phyloP scores from a whole-genome alignment of 2,888 invertebrate species.

The Diarsia mendica region DNA sequence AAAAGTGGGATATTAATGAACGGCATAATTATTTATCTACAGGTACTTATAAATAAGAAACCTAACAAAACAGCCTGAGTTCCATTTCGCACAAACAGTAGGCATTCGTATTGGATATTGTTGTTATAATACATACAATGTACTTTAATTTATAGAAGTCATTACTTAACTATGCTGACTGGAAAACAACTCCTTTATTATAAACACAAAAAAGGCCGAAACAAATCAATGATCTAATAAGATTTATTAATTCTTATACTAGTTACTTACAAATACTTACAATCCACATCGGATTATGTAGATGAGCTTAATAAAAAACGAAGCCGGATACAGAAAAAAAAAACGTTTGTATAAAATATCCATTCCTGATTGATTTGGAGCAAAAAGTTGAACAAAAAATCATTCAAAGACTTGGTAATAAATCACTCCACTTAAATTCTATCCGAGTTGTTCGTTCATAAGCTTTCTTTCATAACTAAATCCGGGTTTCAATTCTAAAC shows the following conservation, averaged over 20 bases:
- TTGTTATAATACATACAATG: no score
- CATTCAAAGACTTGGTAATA: slow-evolving; percentile 37
- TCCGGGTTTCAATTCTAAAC: slow-evolving; percentile 50
- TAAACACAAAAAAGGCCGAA: neutral
- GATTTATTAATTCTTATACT: neutral
- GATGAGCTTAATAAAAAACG: slow-evolving; percentile 1
- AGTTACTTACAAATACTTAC: no score
- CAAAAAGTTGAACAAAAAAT: slow-evolving; percentile 37
- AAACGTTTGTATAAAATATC: neutral
- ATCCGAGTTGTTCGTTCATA: slow-evolving; percentile 29
- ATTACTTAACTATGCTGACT: neutral
- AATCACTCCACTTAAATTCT: slow-evolving; percentile 40
- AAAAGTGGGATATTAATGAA: no score
- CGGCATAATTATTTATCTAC: neutral
- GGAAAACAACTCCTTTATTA: neutral
- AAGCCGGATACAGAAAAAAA: slow-evolving; percentile 11
- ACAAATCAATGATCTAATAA: neutral
- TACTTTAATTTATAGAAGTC: no score
- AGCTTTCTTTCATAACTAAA: slow-evolving; percentile 57
- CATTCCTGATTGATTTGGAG: slow-evolving; percentile 9
- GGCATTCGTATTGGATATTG: no score
- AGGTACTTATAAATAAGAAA: neutral
- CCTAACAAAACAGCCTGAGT: no score
- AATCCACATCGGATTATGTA: slow-evolving; percentile 11
- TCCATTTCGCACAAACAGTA: no score